Percentiles rank a stretch among this genome's conserved stretches.
phyloP scores from a whole-genome alignment of 2,888 invertebrate species.

The Amphimallon solstitiale region DNA sequence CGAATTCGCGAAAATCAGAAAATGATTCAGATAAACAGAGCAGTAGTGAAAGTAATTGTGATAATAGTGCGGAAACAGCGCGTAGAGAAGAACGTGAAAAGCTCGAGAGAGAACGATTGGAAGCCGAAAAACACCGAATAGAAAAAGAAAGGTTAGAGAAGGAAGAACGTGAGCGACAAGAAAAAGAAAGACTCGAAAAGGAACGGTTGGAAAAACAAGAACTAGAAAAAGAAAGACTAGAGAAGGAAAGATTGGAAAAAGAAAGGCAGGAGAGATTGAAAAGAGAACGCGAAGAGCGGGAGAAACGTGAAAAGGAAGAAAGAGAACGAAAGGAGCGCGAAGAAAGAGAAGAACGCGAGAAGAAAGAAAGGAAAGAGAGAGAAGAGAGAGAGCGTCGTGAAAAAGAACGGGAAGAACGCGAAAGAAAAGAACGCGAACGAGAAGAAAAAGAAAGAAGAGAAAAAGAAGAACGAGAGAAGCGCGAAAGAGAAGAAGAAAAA shows the following conservation, averaged over 20 bases:
- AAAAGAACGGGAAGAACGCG: slow-evolving; percentile 48
- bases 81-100: slow-evolving; percentile 52
- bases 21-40: slow-evolving; percentile 53
- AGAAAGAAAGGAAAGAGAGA: slow-evolving; percentile 52
- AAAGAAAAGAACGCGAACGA: slow-evolving; percentile 44
- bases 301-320: slow-evolving; percentile 57
- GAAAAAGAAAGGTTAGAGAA: slow-evolving; percentile 56
- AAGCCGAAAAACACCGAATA: slow-evolving; percentile 50
- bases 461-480: slow-evolving; percentile 46
- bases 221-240: slow-evolving; percentile 62
- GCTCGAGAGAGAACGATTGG: slow-evolving; percentile 52
- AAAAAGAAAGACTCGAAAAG: slow-evolving; percentile 59
- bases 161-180: slow-evolving; percentile 62
- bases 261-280: slow-evolving; percentile 53
- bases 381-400: slow-evolving; percentile 42
- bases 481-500: slow-evolving; percentile 62
- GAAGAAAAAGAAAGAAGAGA: slow-evolving; percentile 52
- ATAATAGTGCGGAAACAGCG: slow-evolving; percentile 52
- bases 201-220: slow-evolving; percentile 58
- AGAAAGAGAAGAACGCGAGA: slow-evolving; percentile 57
- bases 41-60: slow-evolving; percentile 46
- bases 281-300: slow-evolving; percentile 63
- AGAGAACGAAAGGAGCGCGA: slow-evolving; percentile 54
- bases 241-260: slow-evolving; percentile 58
- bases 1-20: slow-evolving; percentile 52